phyloP scores from a whole-genome alignment of 1,140 invertebrate species.

The Teleogryllus occipitalis region DNA sequence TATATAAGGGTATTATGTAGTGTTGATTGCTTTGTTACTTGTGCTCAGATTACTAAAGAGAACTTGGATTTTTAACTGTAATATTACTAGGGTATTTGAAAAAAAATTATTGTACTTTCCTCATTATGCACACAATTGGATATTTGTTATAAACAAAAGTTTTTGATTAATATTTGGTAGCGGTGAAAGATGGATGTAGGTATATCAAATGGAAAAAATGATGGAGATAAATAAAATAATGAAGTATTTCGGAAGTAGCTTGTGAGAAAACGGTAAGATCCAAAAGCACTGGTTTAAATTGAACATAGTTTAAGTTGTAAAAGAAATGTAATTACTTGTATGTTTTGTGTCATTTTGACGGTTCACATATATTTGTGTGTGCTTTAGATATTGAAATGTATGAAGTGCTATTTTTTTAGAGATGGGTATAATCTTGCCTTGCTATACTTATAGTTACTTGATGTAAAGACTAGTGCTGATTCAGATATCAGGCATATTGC shows the following conservation, averaged over 20 bases:
- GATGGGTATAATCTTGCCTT: not conserved
- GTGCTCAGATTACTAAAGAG: no score
- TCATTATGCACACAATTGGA: no score
- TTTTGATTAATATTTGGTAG: no score
- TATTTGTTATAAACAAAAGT: no score
- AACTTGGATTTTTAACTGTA: no score
- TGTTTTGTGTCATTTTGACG: not conserved
- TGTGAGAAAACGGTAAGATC: not conserved
- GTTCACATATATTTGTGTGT: not conserved
- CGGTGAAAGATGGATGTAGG: no score
- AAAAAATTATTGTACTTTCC: no score
- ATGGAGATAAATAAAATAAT: no score
- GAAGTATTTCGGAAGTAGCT: not conserved
- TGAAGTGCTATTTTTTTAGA: slow-evolving; percentile 5
- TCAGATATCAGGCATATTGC: not conserved
- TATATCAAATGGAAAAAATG: no score
- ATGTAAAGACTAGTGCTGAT: not conserved
- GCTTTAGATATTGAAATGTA: slow-evolving; percentile 2
- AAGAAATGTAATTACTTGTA: not conserved
- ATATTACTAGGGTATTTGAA: no score
- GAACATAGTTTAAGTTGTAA: not conserved
- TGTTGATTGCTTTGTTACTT: no score
- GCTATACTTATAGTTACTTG: not conserved
- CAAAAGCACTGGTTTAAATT: not conserved
- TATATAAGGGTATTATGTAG: no score